Evolutionary conservation across 2,888 invertebrate species (phyloP), one percentile per base, ranked within the genome.

Genomic region (Bembecia ichneumoniformis): DNA sequence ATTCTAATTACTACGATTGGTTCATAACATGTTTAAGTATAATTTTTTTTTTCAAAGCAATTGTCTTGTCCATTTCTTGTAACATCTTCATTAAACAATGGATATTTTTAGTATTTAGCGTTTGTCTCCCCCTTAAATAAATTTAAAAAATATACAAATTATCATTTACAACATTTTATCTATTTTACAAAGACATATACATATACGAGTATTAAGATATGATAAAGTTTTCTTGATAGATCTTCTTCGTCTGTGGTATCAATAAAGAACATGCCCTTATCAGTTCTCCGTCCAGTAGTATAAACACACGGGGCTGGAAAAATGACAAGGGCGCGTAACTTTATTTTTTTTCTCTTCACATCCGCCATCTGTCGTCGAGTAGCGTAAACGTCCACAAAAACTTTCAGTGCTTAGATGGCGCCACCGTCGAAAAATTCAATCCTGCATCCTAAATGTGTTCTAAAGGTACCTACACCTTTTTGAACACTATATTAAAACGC

Each of bases 201-300:
- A n/a, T n/a, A n/a, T n/a, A n/a, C n/a, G n/a, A n/a, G n/a, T n/a
- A n/a, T n/a, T n/a, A n/a, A n/a, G n/a, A n/a, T n/a, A n/a, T n/a
- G n/a, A n/a, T n/a, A n/a, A n/a, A n/a, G 0, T 3, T 1, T 20
- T 20, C 20, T 28, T 28, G 28, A 28, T 28, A 28, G 1, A 4
- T 36, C 14, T 50, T 52, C 44, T 47, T 56, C 54, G 53, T 56
- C 47, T 55, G 79, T 43, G 20, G 77, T 48, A 28, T 47, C 48
- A 52, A 71, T 69, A 78, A 70, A 71, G 64, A 91, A 92, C 92
- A 92, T 91, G 95, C 96, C 96, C 96, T 96, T 96, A 96, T 96
- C 96, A 96, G 95, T 96, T 96, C 96, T 96, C 96, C 96, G 96
- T 96, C 96, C 96, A 96, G 96, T 96, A 80, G 93, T 91, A 77